Conservation (phyloP, 2,888 invertebrate species). For the Tortrix viridana region DNA sequence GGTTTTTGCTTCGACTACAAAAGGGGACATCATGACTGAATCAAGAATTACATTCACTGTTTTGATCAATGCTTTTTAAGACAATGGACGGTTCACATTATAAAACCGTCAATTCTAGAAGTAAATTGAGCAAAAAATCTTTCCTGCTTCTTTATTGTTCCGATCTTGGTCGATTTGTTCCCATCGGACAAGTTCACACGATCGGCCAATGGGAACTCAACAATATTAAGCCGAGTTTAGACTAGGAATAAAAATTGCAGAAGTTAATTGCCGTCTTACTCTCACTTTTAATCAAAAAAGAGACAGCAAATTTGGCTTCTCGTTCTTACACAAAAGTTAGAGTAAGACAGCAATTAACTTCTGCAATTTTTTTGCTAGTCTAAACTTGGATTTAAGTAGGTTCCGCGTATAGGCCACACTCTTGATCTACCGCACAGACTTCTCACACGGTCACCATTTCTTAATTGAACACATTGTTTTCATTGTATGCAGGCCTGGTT, state of each 20-base stretch:
- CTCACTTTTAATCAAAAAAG: too few species aligned
- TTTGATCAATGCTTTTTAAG: too few species aligned
- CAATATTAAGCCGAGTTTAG: too few species aligned
- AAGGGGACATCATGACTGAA: too few species aligned
- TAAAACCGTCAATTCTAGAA: slow-evolving; percentile 10
- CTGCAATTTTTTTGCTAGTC: too few species aligned
- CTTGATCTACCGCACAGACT: slow-evolving; percentile 28
- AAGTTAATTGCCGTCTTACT: too few species aligned
- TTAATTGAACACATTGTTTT: slow-evolving; percentile 52
- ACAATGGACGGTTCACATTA: slow-evolving; percentile 6
- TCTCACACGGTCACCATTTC: slow-evolving; percentile 48
- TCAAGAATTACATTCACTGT: too few species aligned
- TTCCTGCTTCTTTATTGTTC: slow-evolving; percentile 30
- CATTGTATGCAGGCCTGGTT: slow-evolving; percentile 43
- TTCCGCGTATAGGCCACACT: slow-evolving; percentile 25
- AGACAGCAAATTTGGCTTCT: too few species aligned
- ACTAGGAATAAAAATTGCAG: too few species aligned
- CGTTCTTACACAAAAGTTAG: too few species aligned
- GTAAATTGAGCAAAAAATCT: slow-evolving; percentile 15
- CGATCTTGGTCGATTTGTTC: slow-evolving; percentile 15
- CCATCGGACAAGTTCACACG: slow-evolving; percentile 22
- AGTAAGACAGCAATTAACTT: too few species aligned
- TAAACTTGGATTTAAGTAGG: slow-evolving; percentile 30
- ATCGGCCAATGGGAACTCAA: slow-evolving; percentile 27
- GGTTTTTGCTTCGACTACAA: neutral